Percentiles rank a stretch among this genome's conserved stretches.
phyloP scores from a whole-genome alignment of 2,797 vertebrate genomes.

The Bradypodion ventrale region DNA sequence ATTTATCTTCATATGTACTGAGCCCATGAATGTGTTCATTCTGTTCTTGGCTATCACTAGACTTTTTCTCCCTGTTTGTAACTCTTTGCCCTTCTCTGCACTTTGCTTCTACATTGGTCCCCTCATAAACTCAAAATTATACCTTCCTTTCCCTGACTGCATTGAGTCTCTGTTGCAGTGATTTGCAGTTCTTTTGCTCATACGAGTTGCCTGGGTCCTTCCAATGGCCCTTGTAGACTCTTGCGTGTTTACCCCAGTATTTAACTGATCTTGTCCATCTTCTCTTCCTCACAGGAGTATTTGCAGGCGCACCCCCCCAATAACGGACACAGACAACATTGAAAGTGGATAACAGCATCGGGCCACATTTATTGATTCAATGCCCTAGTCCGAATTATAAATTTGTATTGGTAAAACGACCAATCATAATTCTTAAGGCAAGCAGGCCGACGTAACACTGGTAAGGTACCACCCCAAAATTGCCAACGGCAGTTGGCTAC shows the following conservation, averaged over 20 bases:
- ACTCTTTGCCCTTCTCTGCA: too few species aligned
- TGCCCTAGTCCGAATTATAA: too few species aligned
- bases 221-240: background rate
- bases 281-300: background rate
- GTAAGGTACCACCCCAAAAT: too few species aligned
- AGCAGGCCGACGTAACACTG: too few species aligned
- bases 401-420: too few species aligned
- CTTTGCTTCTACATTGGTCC: background rate
- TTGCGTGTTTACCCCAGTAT: background rate
- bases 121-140: background rate
- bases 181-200: background rate
- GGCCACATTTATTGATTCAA: too few species aligned
- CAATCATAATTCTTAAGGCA: too few species aligned
- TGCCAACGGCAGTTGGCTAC: too few species aligned
- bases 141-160: background rate
- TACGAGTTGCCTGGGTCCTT: background rate
- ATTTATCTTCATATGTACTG: background rate
- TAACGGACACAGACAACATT: too few species aligned
- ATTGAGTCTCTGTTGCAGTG: background rate
- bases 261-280: background rate
- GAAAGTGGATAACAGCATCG: too few species aligned
- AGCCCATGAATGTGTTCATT: background rate
- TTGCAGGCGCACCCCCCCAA: too few species aligned
- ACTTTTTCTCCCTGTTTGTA: background rate
- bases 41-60: background rate